Evolutionary conservation across 2,113 vertebrate genomes (phyloP), one percentile per base, ranked within the genome.

Genomic region (Atrichornis clamosus): DNA sequence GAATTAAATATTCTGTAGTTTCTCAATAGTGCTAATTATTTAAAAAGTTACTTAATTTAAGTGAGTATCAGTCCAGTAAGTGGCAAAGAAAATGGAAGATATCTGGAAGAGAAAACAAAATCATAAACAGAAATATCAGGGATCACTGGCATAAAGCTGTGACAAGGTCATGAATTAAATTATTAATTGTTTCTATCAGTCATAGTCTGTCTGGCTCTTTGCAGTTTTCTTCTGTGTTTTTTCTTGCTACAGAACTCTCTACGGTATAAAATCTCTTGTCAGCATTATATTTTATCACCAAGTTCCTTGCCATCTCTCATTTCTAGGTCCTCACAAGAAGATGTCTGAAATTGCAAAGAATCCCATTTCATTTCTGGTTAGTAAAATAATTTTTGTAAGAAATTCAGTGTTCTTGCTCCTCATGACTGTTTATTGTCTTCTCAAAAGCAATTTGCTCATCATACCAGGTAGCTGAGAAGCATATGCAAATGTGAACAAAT

Each of bases 311-410:
- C 14, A 75, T 77, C 26, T 65, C 37, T 82, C 22, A 62, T 49
- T 74, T 7, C 10, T 44, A 55, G 20, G 21, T 44, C 30, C 27
- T 55, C 13, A 30, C 11, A 22, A 72, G 20, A 84, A 62, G 32
- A 13, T 24, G 74, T 1, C 10, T 52, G 35, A 87, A 65, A 70
- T 49, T 10, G 4, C 10, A 5, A 84, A 28, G 13, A 62, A 76
- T 41, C 7, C 2, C 1, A 10, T 56, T 60, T 58, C 0, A 1
- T 30, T 91, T 59, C 26, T 70, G 52, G 7, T 18, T 44, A 42
- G 13, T 42, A 42, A 89, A 67, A 74, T 11, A 58, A 10, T 46
- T 69, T 91, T 78, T 62, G 13, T 41, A 33, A n/a, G 46, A 89
- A 84, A 53, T 35, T 21, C 7, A 47, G 2, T 74, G 26, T 6